Evolutionary conservation across 1,140 invertebrate genomes (phyloP).

Genomic region (Belonocnema kinseyi): DNA sequence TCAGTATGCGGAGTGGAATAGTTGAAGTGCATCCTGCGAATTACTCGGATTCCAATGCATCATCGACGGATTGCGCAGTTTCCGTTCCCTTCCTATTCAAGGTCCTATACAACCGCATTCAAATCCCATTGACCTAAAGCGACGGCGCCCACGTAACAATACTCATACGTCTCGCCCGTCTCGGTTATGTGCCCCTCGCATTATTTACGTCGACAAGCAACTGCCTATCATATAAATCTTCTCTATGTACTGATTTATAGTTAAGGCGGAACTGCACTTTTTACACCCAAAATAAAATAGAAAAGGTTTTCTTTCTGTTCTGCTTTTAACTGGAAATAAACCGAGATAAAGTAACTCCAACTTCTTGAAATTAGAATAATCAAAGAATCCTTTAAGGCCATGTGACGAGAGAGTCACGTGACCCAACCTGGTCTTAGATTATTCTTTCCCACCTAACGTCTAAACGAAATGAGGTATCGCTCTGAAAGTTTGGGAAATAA

Average conservation of each 20-base stretch:
- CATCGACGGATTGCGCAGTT: constrained; percentile 68
- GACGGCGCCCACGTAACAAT: constrained; percentile 22
- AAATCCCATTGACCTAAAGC: constrained; percentile 47
- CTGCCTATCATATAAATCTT: constrained; percentile 4
- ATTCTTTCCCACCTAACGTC: too few species aligned
- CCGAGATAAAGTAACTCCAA: too few species aligned
- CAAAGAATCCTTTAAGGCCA: too few species aligned
- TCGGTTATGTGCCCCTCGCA: constrained; percentile 7
- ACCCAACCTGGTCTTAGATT: too few species aligned
- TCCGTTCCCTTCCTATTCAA: constrained; percentile 55
- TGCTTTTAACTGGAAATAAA: neutral
- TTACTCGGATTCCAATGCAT: constrained; percentile 70
- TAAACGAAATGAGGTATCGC: too few species aligned
- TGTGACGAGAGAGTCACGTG: too few species aligned
- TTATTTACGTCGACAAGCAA: constrained; percentile 26
- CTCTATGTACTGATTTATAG: constrained; percentile 7
- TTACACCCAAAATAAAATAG: neutral
- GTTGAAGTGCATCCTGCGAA: constrained; percentile 63
- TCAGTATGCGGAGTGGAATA: constrained; percentile 57
- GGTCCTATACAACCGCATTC: constrained; percentile 49
- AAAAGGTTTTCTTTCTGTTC: neutral
- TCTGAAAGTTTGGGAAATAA: too few species aligned
- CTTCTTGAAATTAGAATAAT: too few species aligned
- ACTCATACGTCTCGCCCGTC: constrained; percentile 9
- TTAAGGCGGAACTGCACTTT: neutral